Conservation (phyloP, 2,797 vertebrate genomes). For the Amazona ochrocephala region DNA sequence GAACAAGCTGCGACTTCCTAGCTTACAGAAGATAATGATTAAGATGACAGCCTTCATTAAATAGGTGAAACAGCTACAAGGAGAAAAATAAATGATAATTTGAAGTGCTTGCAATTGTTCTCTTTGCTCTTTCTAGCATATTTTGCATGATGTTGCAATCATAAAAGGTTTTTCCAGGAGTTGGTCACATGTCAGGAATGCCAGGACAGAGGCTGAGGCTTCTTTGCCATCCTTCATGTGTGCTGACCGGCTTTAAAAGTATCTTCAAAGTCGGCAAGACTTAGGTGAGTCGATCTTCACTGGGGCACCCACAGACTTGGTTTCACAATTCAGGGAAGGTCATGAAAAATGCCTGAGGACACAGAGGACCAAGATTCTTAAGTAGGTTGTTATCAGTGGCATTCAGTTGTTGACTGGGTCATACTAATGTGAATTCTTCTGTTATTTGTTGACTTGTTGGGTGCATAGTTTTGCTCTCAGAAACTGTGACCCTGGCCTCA, state of each 20-base stretch:
- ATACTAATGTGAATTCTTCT: neutral
- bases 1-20: neutral
- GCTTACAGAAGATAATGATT: neutral
- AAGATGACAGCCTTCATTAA: neutral
- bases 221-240: rapidly evolving
- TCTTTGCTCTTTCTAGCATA: neutral
- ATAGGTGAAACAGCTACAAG: neutral
- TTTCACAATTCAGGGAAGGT: too few species aligned
- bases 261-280: neutral
- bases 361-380: neutral
- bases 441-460: neutral
- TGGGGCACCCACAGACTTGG: neutral
- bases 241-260: neutral
- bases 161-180: neutral
- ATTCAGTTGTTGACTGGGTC: neutral
- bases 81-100: neutral
- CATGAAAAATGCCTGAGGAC: too few species aligned
- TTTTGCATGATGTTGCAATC: neutral
- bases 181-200: neutral
- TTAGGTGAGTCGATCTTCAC: neutral
- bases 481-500: neutral
- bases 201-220: neutral
- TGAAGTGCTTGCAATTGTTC: neutral
- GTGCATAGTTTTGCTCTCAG: neutral
- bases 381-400: neutral